Conservation (phyloP, 1,140 invertebrate species). For the Achatina immaculata region DNA sequence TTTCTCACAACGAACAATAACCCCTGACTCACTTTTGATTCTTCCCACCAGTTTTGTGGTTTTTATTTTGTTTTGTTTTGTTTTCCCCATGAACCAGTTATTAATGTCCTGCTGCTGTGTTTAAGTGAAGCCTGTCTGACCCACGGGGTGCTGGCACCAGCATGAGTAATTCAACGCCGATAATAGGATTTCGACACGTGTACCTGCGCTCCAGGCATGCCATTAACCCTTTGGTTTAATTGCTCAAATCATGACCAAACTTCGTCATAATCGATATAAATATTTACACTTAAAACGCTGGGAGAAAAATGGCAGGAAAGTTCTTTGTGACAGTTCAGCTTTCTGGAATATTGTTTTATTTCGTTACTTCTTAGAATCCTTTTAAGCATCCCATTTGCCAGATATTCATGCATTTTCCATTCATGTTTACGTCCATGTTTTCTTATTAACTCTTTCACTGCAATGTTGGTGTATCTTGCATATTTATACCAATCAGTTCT, state of each 20-base stretch:
- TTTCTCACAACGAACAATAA: not conserved
- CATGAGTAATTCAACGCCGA: not conserved
- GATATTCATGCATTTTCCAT: too few relatives aligned
- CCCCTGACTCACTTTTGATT: not conserved
- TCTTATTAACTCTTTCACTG: too few relatives aligned
- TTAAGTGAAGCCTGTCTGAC: not conserved
- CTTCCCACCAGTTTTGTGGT: too few relatives aligned
- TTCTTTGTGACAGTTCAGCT: not conserved
- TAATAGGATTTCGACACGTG: not conserved
- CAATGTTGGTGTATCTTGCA: too few relatives aligned
- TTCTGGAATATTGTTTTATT: too few relatives aligned
- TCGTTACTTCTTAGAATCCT: too few relatives aligned
- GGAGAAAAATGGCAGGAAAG: not conserved
- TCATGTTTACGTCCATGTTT: too few relatives aligned
- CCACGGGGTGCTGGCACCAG: not conserved
- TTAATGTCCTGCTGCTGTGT: not conserved
- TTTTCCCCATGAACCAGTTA: not conserved
- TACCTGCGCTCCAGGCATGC: not conserved
- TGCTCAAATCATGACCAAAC: constrained; percentile 7
- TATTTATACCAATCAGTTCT: too few relatives aligned
- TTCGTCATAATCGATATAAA: too few relatives aligned
- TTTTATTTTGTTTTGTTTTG: not conserved
- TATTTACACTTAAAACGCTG: not conserved
- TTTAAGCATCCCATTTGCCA: too few relatives aligned
- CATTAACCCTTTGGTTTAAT: not conserved